phyloP scores from a whole-genome alignment of 2,113 vertebrate genomes.

The Anoplopoma fimbria region DNA sequence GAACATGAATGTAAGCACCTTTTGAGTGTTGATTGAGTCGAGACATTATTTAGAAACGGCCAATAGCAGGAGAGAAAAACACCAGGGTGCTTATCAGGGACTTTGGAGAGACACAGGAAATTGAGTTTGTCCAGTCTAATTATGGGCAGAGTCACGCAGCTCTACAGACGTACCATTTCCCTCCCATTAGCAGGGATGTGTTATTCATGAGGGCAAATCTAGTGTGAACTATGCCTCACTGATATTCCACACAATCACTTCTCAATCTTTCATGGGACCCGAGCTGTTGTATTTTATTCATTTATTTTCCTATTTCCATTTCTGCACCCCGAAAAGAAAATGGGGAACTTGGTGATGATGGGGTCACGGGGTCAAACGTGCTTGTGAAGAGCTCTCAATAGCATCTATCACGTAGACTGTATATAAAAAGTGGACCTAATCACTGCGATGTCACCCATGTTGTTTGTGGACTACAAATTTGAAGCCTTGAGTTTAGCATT shows the following conservation, averaged over 20 bases:
- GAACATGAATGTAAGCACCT: conserved; percentile 55
- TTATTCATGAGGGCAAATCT: conserved; percentile 87
- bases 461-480: neutral
- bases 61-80: conserved; percentile 57
- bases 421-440: neutral
- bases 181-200: conserved; percentile 83
- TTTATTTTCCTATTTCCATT: conserved; percentile 79
- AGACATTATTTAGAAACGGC: conserved; percentile 63
- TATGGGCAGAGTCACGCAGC: conserved; percentile 76
- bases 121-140: conserved; percentile 85
- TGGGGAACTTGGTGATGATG: conserved; percentile 36
- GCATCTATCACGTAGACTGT: conserved; percentile 44
- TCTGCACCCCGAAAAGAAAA: conserved; percentile 42
- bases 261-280: conserved; percentile 75
- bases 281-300: conserved; percentile 72
- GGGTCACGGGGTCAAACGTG: conserved; percentile 68
- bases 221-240: conserved; percentile 84
- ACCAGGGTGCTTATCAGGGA: conserved; percentile 72
- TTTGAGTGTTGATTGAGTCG: conserved; percentile 43
- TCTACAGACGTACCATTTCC: conserved; percentile 74
- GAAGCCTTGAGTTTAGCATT: neutral
- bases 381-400: conserved; percentile 65
- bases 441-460: neutral
- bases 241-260: conserved; percentile 79
- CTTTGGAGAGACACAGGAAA: conserved; percentile 82